These are phyloP conservation scores for Rotaria magnacalcarata DNA, from an alignment of 2,888 invertebrate species.

Conservation along the genomic window DNA sequence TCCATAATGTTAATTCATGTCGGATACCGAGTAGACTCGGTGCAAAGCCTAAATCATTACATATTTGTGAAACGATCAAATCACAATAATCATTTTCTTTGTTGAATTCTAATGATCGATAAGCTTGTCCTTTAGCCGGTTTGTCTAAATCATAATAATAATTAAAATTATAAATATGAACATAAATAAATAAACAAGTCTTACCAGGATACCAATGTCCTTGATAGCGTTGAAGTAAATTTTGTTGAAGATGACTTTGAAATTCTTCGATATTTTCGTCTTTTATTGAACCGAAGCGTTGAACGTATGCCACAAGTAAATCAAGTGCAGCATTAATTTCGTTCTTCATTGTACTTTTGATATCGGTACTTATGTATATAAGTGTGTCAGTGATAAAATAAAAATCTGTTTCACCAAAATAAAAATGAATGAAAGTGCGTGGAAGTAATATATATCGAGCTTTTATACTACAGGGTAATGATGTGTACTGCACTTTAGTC, in stretches of 20 bases:
- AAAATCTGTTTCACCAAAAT: not conserved
- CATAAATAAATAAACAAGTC: not conserved
- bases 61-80: not conserved
- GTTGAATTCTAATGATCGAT: not conserved
- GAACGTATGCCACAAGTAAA: not conserved
- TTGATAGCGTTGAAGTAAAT: not conserved
- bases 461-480: not conserved
- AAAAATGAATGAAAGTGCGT: not conserved
- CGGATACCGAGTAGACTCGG: not conserved
- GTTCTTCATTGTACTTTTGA: not conserved
- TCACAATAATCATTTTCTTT: conserved; percentile 19
- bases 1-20: conserved; percentile 27
- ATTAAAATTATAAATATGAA: not conserved
- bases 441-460: conserved; percentile 29
- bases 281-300: conserved; percentile 18
- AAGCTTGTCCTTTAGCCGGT: conserved; percentile 17
- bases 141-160: not conserved
- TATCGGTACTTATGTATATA: not conserved
- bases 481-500: not conserved
- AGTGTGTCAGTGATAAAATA: not conserved
- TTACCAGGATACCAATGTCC: conserved; percentile 29
- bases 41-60: not conserved
- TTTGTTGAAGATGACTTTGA: not conserved
- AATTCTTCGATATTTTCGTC: not conserved
- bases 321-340: conserved; percentile 24